Base-by-base conservation (phyloP, 2,113 vertebrate species). In the Cyanistes caeruleus region DNA sequence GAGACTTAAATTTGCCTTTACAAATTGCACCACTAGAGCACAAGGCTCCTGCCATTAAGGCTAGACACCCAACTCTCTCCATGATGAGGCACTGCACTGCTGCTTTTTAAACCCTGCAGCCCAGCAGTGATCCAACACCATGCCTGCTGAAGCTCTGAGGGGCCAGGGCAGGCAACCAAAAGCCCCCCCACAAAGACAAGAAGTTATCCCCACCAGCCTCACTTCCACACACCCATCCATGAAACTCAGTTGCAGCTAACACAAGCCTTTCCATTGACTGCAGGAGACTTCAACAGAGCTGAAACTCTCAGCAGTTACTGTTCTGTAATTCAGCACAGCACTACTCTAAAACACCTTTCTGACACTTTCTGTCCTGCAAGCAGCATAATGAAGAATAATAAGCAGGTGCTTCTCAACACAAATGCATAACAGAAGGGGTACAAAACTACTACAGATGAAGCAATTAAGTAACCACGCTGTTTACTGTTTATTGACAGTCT, bases 351-450 rank as follows among this genome's bases (percentile, higher is more conserved):
- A 63, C 33, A 18, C 55, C 75, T 1, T 80, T 62, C 67, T 51
- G 27, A 46, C 23, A 43, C 76, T 23, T 37, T 6, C n/a, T 51
- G 41, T 41, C 88, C 90, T 63, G 51, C 83, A 86, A 84, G 52
- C 20, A 39, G 90, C 43, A 88, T 35, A 70, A 90, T 53, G 44
- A 76, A 51, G 46, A 96, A 67, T 39, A 91, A 89, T 24, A 94
- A 68, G 68, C 56, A 94, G 67, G 89, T 89, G 78, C 90, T 82
- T 58, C 85, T 73, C 64, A 88, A 77, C 41, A 74, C 51, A 94
- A 69, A 83, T 35, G 15, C n/a, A 16, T 25, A 84, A 51, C 30
- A 87, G 62, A 52, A 52, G 41, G 44, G 72, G n/a, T 23, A 53
- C 19, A 69, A 59, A 72, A 69, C 53, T 46, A 64, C 55, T 24